Evolutionary conservation across 2,797 vertebrate species (phyloP), one percentile per base, ranked within the genome.

Genomic region (Etheostoma perlongum): DNA sequence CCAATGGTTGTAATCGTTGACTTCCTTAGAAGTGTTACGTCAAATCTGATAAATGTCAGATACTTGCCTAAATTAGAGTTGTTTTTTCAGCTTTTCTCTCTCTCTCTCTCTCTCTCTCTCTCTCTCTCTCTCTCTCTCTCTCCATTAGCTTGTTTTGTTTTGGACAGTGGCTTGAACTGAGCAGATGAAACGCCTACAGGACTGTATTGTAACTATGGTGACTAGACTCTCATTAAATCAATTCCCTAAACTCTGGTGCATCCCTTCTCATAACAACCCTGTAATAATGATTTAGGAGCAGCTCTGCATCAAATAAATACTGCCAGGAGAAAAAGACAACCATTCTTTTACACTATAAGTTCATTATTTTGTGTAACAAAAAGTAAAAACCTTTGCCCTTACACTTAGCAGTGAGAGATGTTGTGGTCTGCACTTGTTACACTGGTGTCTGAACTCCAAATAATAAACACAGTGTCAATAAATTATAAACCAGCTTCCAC

Each of bases 161-260:
- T 78, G 76, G 49, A 81, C 72, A 66, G 46, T 51, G 69, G 54
- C 57, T 79, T 54, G 44, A 75, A 53, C 55, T 55, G 58, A 78
- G 67, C 63, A 66, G 64, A 71, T 73, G 53, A 83, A 74, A 83
- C 53, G 30, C 64, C 66, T 67, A 67, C 72, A 49, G 10, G 48
- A 76, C 69, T 66, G 59, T 67, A 18, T 74, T 61, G 64, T 81
- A 76, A 72, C 64, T 81, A 81, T 79, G 74, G 74, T 65, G 72
- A 78, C 77, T 52, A 81, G 67, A 69, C 51, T 25, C 53, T 72
- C 5, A 46, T 75, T n/a, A 75, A 75, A 70, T 52, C 10, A 62
- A 40, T 59, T 55, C 57, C 13, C 55, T 61, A 49, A 58, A 71
- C 59, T 54, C 60, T 67, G 44, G 12, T 59, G 19, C 30, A 47